Conservation (phyloP, 2,113 vertebrate species). For the Phasianus colchicus region DNA sequence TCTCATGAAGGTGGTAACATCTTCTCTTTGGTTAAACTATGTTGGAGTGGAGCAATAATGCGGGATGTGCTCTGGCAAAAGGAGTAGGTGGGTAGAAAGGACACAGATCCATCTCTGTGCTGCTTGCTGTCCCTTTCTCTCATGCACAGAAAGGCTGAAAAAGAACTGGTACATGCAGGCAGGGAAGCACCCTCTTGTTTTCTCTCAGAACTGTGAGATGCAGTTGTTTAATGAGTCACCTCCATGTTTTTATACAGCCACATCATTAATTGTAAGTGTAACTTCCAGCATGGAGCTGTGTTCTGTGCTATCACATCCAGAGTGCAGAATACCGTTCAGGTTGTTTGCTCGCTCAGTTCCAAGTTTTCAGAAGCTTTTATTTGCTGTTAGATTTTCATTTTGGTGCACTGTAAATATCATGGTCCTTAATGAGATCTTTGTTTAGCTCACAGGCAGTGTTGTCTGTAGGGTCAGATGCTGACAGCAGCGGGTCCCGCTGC, state of each 20-base stretch:
- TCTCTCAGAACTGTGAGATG: neutral
- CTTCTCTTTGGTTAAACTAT: constrained; percentile 3
- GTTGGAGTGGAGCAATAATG: neutral
- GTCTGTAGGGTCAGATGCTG: neutral
- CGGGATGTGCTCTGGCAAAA: neutral
- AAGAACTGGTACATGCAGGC: constrained; percentile 1
- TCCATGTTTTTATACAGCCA: neutral
- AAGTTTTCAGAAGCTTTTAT: neutral
- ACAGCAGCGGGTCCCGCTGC: neutral
- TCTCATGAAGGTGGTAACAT: neutral
- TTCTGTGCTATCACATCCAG: neutral
- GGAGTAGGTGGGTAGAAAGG: neutral
- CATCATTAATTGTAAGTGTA: neutral
- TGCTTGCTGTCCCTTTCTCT: neutral
- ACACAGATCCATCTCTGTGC: neutral
- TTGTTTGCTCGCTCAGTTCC: neutral
- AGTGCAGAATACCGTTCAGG: neutral
- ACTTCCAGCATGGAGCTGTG: neutral
- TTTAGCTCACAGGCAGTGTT: neutral
- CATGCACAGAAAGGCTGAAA: neutral
- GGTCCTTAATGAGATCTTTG: constrained; percentile 40
- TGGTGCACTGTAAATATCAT: neutral
- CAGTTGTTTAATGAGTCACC: constrained; percentile 18
- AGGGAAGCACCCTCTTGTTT: constrained; percentile 4
- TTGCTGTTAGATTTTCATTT: constrained; percentile 38